A percentile compares a stretch with the other conserved stretches of the same genome.
phyloP scores from a whole-genome alignment of 2,888 invertebrate genomes.

The Laothoe populi region DNA sequence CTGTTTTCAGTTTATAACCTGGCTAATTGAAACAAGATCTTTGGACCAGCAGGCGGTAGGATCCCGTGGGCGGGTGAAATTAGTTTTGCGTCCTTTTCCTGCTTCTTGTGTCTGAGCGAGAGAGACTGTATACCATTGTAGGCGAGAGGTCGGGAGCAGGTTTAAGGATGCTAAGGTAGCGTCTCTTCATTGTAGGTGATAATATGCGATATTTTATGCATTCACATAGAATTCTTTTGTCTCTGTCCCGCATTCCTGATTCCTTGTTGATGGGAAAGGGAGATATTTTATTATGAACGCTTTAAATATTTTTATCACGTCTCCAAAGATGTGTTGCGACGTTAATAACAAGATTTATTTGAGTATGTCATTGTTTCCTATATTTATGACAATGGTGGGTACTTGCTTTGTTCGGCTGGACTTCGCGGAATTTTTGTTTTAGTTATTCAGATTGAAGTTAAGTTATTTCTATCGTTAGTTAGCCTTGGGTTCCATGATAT shows the following conservation, averaged over 20 bases:
- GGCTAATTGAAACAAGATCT: conserved; percentile 74
- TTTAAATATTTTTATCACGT: conserved; percentile 24
- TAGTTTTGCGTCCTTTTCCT: conserved; percentile 47
- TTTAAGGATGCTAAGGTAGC: conserved; percentile 37
- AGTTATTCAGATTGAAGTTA: not conserved
- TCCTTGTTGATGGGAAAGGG: not conserved
- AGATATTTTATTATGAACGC: not conserved
- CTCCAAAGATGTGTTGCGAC: conserved; percentile 11
- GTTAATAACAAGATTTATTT: conserved; percentile 22
- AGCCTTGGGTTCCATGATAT: not conserved
- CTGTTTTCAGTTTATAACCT: conserved; percentile 46
- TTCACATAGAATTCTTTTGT: conserved; percentile 18
- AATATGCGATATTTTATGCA: conserved; percentile 28
- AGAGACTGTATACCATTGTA: conserved; percentile 45
- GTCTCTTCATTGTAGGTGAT: conserved; percentile 27
- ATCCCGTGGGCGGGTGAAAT: conserved; percentile 64
- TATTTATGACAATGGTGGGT: not conserved
- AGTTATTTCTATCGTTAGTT: not conserved
- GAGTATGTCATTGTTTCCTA: conserved; percentile 11
- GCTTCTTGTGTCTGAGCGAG: conserved; percentile 42
- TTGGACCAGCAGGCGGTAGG: conserved; percentile 58
- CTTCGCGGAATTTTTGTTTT: not conserved
- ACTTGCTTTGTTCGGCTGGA: not conserved
- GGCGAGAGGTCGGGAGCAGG: conserved; percentile 48
- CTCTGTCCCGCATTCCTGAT: not conserved